A percentile compares a stretch with the other conserved stretches of the same genome.
phyloP scores from a whole-genome alignment of 2,113 vertebrate species.

The Cettia cetti region DNA sequence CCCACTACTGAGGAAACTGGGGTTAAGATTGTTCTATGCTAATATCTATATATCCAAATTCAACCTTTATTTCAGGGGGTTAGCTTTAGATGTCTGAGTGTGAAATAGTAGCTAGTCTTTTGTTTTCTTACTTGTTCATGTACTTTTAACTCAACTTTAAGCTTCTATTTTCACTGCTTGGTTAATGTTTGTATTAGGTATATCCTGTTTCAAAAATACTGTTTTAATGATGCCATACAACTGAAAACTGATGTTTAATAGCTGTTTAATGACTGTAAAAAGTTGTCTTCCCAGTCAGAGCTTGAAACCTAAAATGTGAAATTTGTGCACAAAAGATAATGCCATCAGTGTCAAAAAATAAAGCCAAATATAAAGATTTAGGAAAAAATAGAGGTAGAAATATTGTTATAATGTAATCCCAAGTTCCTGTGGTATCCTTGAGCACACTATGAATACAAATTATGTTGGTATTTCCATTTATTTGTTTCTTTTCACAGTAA shows the following conservation, averaged over 20 bases:
- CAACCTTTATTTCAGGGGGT: neutral
- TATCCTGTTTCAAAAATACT: neutral
- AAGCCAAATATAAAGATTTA: neutral
- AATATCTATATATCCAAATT: neutral
- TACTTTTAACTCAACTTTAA: neutral
- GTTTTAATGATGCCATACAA: neutral
- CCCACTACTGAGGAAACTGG: neutral
- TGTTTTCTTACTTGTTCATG: neutral
- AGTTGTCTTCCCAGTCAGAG: neutral
- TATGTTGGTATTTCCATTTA: neutral
- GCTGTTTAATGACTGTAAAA: neutral
- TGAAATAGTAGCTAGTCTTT: neutral
- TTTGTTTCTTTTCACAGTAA: slow-evolving; percentile 21
- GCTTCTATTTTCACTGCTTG: neutral
- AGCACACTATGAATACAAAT: neutral
- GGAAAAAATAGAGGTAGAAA: neutral
- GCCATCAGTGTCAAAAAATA: neutral
- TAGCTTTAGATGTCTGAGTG: neutral
- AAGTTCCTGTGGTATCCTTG: neutral
- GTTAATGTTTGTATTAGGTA: neutral
- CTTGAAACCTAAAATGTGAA: neutral
- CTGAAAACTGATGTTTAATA: neutral
- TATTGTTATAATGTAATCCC: neutral
- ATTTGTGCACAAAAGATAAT: neutral
- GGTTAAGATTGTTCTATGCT: neutral